Percentiles rank a stretch among this genome's conserved stretches.
These are phyloP conservation scores for Diorhabda carinulata DNA, from an alignment of 1,140 invertebrate species.

Conservation along the genomic window DNA sequence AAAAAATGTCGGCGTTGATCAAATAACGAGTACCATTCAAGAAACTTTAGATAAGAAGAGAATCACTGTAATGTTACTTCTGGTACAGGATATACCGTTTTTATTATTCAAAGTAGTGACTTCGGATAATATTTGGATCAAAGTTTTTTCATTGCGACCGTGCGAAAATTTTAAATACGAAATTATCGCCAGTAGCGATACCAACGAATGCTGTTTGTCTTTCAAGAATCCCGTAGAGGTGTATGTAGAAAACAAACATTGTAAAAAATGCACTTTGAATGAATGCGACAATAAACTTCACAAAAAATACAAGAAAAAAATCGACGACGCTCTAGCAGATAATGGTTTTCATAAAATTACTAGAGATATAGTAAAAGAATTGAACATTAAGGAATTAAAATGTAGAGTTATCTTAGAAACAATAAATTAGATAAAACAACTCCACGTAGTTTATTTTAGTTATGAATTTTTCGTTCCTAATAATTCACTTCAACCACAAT, in stretches of 20 bases:
- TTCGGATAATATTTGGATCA: background rate
- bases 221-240: background rate
- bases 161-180: background rate
- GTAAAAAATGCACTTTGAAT: conserved; percentile 8
- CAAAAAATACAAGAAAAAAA: background rate
- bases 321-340: background rate
- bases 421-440: no score
- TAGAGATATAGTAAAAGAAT: conserved; percentile 3
- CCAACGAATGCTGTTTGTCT: background rate
- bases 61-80: conserved; percentile 6
- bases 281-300: conserved; percentile 5
- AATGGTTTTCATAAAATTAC: conserved; percentile 8
- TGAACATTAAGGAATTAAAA: conserved; percentile 8
- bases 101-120: background rate
- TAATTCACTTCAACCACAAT: no score
- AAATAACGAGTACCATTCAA: background rate
- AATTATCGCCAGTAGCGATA: background rate
- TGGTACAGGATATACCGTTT: background rate
- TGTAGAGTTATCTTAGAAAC: background rate
- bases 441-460: no score
- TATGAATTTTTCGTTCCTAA: no score
- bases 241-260: background rate
- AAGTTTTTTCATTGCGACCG: conserved; percentile 4
- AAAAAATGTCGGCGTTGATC: conserved; percentile 10
- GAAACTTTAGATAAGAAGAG: background rate